A percentile compares a stretch with the other conserved stretches of the same genome.
Conservation (phyloP, 2,113 vertebrate species). For the Scolopax mira region DNA sequence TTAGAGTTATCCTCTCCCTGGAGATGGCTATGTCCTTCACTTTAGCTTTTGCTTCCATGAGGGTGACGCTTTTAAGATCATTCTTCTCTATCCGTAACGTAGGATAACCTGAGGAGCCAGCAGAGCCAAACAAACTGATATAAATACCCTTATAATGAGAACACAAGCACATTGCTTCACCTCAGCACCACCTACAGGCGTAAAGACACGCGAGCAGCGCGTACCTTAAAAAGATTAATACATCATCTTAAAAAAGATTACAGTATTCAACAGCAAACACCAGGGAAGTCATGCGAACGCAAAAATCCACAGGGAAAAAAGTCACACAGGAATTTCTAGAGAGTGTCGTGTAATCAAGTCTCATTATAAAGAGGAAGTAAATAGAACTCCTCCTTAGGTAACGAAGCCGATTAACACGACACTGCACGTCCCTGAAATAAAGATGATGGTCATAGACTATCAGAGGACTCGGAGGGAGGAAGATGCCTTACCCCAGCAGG, state of each 20-base stretch:
- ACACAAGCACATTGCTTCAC: not conserved
- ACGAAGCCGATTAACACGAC: not conserved
- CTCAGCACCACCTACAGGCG: not conserved
- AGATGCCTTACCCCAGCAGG: not conserved
- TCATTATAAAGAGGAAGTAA: not conserved
- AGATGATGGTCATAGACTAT: not conserved
- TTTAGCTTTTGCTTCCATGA: constrained; percentile 95
- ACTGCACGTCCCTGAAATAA: not conserved
- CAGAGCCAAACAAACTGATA: constrained; percentile 81
- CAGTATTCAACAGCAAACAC: not conserved
- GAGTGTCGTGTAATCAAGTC: not conserved
- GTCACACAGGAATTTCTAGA: not conserved
- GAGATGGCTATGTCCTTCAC: constrained; percentile 98
- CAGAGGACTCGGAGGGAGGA: not conserved
- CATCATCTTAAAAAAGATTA: not conserved
- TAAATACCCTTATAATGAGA: constrained; percentile 72
- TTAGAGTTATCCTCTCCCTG: constrained; percentile 92
- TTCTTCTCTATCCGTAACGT: constrained; percentile 98
- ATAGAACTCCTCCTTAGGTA: not conserved
- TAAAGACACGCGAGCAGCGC: not conserved
- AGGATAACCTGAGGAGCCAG: constrained; percentile 89
- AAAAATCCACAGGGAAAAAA: not conserved
- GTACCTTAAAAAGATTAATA: not conserved
- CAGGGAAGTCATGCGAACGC: not conserved
- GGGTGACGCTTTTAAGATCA: constrained; percentile 93